Evolutionary conservation across 1,140 invertebrate species (phyloP).

Genomic region (Nylanderia fulva): DNA sequence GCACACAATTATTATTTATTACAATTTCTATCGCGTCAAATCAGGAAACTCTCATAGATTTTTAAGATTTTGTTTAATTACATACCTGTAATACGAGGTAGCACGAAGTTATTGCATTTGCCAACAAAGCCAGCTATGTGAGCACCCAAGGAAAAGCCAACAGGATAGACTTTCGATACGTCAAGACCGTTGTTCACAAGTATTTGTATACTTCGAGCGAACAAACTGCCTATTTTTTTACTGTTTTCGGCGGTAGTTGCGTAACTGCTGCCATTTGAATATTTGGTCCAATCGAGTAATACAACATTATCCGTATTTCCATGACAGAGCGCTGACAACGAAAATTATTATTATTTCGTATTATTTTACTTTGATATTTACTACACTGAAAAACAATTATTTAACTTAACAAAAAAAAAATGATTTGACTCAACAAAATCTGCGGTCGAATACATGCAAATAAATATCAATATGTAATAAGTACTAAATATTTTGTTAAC

Average conservation of each 20-base stretch:
- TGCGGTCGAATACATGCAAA: too few relatives aligned
- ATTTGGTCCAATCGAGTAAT: constrained; percentile 23
- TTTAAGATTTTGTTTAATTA: neutral
- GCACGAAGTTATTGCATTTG: constrained; percentile 76
- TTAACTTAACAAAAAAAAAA: too few relatives aligned
- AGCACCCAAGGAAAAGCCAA: constrained; percentile 92
- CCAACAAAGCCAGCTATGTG: constrained; percentile 92
- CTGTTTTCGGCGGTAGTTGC: neutral
- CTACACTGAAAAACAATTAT: too few relatives aligned
- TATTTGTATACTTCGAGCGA: constrained; percentile 41
- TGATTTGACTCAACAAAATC: too few relatives aligned
- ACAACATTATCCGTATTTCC: constrained; percentile 5
- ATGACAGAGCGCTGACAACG: neutral
- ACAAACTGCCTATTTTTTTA: constrained; percentile 30
- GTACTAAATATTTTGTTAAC: too few relatives aligned
- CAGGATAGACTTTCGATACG: constrained; percentile 87
- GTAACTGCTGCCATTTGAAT: neutral
- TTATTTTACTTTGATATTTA: neutral
- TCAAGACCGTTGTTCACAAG: constrained; percentile 78
- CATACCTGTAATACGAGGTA: constrained; percentile 80
- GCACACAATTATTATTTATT: too few relatives aligned
- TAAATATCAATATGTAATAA: too few relatives aligned
- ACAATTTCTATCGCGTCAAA: neutral
- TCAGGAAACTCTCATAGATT: neutral
- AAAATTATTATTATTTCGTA: neutral